Percentiles rank a stretch among this genome's conserved stretches.
phyloP scores from a whole-genome alignment of 2,113 vertebrate genomes.

The Zosterops hypoxanthus region DNA sequence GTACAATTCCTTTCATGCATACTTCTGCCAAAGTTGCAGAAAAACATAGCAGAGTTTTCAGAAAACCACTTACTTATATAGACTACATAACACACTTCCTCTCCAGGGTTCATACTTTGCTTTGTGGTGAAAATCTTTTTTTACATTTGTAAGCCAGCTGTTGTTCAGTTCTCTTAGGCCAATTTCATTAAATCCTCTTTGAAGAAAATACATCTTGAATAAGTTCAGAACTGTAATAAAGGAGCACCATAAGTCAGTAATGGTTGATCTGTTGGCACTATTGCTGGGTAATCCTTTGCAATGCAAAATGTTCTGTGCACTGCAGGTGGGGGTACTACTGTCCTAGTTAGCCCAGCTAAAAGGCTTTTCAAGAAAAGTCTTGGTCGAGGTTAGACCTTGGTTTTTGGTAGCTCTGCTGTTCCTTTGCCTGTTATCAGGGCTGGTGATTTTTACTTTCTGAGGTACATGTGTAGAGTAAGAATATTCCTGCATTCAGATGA shows the following conservation, averaged over 20 bases:
- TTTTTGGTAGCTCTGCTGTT: background rate
- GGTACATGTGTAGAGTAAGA: background rate
- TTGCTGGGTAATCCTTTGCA: background rate
- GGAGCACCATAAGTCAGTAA: background rate
- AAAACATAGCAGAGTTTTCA: constrained; percentile 33
- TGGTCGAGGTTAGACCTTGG: background rate
- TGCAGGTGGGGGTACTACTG: background rate
- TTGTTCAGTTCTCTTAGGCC: background rate
- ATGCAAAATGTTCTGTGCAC: background rate
- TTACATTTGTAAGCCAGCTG: constrained; percentile 26
- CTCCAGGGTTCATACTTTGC: background rate
- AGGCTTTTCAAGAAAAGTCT: background rate
- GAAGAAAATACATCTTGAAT: background rate
- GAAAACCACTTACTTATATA: constrained; percentile 29
- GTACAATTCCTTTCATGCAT: background rate
- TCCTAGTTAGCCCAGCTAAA: background rate
- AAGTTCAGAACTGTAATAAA: background rate
- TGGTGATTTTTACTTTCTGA: background rate
- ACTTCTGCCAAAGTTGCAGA: constrained; percentile 37
- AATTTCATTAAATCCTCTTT: background rate
- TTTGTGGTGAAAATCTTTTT: background rate
- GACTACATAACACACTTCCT: background rate
- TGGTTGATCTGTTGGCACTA: background rate
- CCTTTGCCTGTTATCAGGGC: background rate
- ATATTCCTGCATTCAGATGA: background rate